Base-by-base conservation (phyloP, 2,888 invertebrate genomes). In the Tyria jacobaeae region DNA sequence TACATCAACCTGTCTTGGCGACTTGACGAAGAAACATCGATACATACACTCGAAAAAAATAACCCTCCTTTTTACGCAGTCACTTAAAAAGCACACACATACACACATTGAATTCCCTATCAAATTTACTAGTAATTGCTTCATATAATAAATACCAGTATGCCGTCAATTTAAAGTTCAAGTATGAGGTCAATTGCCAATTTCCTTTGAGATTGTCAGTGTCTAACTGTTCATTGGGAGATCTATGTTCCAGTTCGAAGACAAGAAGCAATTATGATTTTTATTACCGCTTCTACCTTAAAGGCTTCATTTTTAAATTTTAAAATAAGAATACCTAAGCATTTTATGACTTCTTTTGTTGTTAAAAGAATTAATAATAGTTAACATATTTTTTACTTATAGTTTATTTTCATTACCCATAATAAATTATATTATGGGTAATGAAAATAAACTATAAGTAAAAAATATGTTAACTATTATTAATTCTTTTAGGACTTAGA, bases 171-270 rank as follows among this genome's bases (percentile, higher is more conserved):
- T 91, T 80, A 86, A 80, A 85, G 88, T 89, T 93, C 91, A 92
- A 89, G 78, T 83, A 82, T 70, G 71, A 81, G 92, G 93, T 94
- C 91, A 94, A 94, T 92, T 93, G 89, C 71, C 89, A 90, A 91
- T 92, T 89, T 93, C 92, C 93, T 91, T 88, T 80, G 84, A 85
- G 91, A 91, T 91, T 92, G 89, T 80, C 83, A 82, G 81, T 81
- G 89, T 84, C 85, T 91, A 91, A 91, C 91, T 89, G 89, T 83
- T 81, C 81, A 82, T 83, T 82, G 76, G 82, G 73, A 76, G 78
- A 78, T 73, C 78, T 78, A 75, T 78, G 80, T 75, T 79, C 76
- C 73, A 27, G 51, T 6, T 24, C 31, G 17, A 17, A 47, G 24
- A n/a, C 41, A 39, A 44, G 47, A 6, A 35, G 21, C 34, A 1